phyloP scores from a whole-genome alignment of 2,113 vertebrate genomes.

The Hippocampus mohnikei region DNA sequence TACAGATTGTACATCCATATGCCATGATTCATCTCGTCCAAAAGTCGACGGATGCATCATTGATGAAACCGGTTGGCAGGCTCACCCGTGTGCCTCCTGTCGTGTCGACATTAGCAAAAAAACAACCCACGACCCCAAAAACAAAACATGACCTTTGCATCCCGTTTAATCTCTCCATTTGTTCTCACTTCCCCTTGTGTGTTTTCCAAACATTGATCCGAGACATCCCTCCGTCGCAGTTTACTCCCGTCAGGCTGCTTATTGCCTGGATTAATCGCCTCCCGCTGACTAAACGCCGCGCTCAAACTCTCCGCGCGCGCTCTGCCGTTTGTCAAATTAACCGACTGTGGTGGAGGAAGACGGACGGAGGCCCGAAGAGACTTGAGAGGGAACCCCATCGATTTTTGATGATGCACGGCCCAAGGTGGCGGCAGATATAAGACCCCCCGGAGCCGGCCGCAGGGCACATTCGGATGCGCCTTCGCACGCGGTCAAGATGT shows the following conservation, averaged over 20 bases:
- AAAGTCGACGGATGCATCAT: background rate
- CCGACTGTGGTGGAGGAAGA: background rate
- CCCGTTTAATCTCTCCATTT: conserved; percentile 5
- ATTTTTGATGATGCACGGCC: background rate
- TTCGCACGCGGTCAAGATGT: no score
- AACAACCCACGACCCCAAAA: background rate
- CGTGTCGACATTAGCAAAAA: conserved; percentile 12
- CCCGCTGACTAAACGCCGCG: background rate
- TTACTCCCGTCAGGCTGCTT: background rate
- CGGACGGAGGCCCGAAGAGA: background rate
- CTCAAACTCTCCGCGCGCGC: background rate
- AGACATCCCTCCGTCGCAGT: background rate
- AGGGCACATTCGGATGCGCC: no score
- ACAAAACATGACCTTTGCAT: conserved; percentile 9
- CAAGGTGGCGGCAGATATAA: background rate
- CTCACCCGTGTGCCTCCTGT: conserved; percentile 7
- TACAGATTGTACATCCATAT: background rate
- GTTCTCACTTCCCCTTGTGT: conserved; percentile 5
- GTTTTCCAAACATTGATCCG: background rate
- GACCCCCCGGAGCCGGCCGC: background rate
- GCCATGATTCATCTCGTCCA: background rate
- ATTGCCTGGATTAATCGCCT: background rate
- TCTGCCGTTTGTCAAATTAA: conserved; percentile 3
- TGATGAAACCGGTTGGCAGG: conserved; percentile 13
- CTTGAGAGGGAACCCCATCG: background rate